Percentiles rank a stretch among this genome's conserved stretches.
phyloP scores from a whole-genome alignment of 2,888 invertebrate genomes.

The Caenorhabditis sinica region DNA sequence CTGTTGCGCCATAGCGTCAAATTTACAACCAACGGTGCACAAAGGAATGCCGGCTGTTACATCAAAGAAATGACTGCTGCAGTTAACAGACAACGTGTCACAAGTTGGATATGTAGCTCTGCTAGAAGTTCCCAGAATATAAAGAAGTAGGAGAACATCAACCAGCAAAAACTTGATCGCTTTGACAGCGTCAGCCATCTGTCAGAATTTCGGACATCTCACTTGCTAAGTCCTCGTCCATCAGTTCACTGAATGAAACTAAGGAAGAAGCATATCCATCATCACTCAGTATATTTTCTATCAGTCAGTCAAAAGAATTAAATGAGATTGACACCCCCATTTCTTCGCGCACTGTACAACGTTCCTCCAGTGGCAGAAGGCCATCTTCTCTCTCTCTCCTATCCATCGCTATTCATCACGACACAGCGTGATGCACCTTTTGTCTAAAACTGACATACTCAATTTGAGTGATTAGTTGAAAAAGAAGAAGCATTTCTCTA shows the following conservation, averaged over 20 bases:
- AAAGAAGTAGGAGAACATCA: constrained; percentile 2
- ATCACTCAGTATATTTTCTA: constrained; percentile 61
- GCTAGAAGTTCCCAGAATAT: neutral
- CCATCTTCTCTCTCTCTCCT: constrained; percentile 14
- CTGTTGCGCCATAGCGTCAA: constrained; percentile 63
- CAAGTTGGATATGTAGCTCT: constrained; percentile 36
- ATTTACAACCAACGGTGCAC: constrained; percentile 48
- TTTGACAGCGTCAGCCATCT: constrained; percentile 49
- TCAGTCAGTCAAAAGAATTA: constrained; percentile 47
- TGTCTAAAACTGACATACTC: constrained; percentile 43
- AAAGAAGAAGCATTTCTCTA: neutral
- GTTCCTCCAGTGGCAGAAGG: constrained; percentile 42
- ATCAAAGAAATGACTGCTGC: constrained; percentile 40
- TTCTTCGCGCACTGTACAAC: constrained; percentile 62
- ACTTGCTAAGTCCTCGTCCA: constrained; percentile 27
- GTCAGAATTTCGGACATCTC: constrained; percentile 46
- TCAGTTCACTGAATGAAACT: constrained; percentile 8
- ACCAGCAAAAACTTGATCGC: constrained; percentile 44
- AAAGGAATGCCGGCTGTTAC: constrained; percentile 39
- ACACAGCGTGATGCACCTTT: constrained; percentile 34
- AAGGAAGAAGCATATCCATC: constrained; percentile 57
- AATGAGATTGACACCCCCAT: constrained; percentile 45
- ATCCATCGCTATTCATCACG: constrained; percentile 49
- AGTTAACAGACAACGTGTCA: constrained; percentile 19
- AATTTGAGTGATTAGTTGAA: constrained; percentile 1